These are phyloP conservation scores for Drosophila tristis DNA, from an alignment of 1,140 invertebrate species.

Conservation along the genomic window DNA sequence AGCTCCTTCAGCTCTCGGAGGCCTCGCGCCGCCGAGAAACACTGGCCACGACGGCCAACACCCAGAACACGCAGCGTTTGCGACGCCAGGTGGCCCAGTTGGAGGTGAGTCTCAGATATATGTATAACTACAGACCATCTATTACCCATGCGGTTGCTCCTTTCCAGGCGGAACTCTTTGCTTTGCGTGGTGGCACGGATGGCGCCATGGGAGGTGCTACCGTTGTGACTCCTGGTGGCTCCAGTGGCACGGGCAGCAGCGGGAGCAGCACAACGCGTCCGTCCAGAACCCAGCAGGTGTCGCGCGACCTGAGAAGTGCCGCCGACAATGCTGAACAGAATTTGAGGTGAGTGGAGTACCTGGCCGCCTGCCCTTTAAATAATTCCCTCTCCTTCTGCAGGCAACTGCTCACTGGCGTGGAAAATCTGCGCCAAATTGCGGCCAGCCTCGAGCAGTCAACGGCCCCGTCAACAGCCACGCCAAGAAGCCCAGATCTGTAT, in stretches of 20 bases:
- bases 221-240: slow-evolving; percentile 28
- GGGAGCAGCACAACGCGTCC: slow-evolving; percentile 59
- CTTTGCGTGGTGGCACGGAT: slow-evolving; percentile 83
- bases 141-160: not conserved
- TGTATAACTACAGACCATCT: no score
- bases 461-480: slow-evolving; percentile 44
- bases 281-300: slow-evolving; percentile 74
- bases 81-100: slow-evolving; percentile 86
- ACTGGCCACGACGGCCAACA: slow-evolving; percentile 80
- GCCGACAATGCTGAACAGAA: slow-evolving; percentile 88
- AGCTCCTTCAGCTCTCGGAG: slow-evolving; percentile 85
- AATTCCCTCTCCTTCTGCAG: slow-evolving; percentile 68
- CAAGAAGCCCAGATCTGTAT: slow-evolving; percentile 69
- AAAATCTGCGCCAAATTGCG: slow-evolving; percentile 87
- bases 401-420: slow-evolving; percentile 88
- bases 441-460: slow-evolving; percentile 65
- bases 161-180: slow-evolving; percentile 77
- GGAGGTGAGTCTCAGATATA: slow-evolving; percentile 49
- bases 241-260: slow-evolving; percentile 54
- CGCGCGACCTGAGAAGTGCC: slow-evolving; percentile 86
- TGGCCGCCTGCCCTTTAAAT: not conserved
- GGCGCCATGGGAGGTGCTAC: slow-evolving; percentile 42
- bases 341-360: slow-evolving; percentile 85
- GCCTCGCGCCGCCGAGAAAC: slow-evolving; percentile 65
- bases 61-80: slow-evolving; percentile 86